Percentiles rank a stretch among this genome's conserved stretches.
Conservation (phyloP, 2,113 vertebrate genomes). For the Gambusia holbrooki region DNA sequence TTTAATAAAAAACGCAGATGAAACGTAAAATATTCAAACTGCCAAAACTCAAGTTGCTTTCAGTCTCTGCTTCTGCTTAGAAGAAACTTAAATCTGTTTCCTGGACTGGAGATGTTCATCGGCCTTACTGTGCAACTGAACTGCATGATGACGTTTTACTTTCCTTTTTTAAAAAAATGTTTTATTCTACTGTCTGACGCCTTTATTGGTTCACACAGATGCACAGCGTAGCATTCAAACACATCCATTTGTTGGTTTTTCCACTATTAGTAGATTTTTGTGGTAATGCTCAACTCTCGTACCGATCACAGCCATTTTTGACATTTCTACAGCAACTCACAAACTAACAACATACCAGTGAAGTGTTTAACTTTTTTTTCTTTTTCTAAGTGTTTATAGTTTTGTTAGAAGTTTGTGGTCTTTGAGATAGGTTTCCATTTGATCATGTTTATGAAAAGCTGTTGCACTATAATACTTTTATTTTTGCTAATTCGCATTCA, state of each 20-base stretch:
- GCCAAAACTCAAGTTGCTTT: slow-evolving; percentile 45
- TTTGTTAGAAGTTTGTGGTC: neutral
- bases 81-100: slow-evolving; percentile 3
- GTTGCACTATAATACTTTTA: neutral
- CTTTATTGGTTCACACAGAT: slow-evolving; percentile 16
- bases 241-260: neutral
- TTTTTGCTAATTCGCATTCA: neutral
- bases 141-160: slow-evolving; percentile 21
- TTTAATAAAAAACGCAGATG: neutral
- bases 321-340: neutral
- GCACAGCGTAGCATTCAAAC: neutral
- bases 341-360: slow-evolving; percentile 35
- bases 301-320: slow-evolving; percentile 15
- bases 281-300: slow-evolving; percentile 8
- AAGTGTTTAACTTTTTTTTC: slow-evolving; percentile 35
- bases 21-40: slow-evolving; percentile 17
- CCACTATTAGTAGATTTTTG: slow-evolving; percentile 10
- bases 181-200: slow-evolving; percentile 24
- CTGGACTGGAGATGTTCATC: slow-evolving; percentile 30
- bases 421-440: slow-evolving; percentile 10
- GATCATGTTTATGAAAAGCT: slow-evolving; percentile 1
- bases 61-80: slow-evolving; percentile 1
- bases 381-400: neutral
- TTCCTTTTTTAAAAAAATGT: neutral
- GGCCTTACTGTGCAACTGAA: slow-evolving; percentile 52